Conservation (phyloP, 1,140 invertebrate genomes). For the Mactra quadrangularis region DNA sequence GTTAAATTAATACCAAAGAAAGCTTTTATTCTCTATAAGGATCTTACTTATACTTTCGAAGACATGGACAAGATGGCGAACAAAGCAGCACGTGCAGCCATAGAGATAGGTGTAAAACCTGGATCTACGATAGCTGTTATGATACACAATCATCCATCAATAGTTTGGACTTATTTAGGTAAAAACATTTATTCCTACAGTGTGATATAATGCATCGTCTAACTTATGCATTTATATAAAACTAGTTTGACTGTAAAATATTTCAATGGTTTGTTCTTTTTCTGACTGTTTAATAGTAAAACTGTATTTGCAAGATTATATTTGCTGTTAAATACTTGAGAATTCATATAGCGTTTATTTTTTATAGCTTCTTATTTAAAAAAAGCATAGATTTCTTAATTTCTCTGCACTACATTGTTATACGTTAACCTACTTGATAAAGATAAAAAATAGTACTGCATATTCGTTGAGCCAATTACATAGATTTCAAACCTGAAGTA, state of each 20-base stretch:
- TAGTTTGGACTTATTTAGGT: slow-evolving; percentile 73
- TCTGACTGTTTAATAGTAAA: background rate
- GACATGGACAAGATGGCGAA: slow-evolving; percentile 66
- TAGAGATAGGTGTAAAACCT: slow-evolving; percentile 59
- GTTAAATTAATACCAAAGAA: slow-evolving; percentile 59
- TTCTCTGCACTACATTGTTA: too few relatives aligned
- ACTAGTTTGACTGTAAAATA: background rate
- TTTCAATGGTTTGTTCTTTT: background rate
- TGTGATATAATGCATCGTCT: background rate
- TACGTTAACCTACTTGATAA: too few relatives aligned
- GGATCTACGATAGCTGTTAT: slow-evolving; percentile 68
- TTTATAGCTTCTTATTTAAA: too few relatives aligned
- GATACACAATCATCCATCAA: slow-evolving; percentile 71
- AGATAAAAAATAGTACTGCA: too few relatives aligned
- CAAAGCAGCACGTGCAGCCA: slow-evolving; percentile 55
- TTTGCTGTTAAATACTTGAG: too few relatives aligned
- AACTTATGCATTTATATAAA: too few relatives aligned
- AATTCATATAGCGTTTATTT: too few relatives aligned
- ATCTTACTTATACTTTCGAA: slow-evolving; percentile 62
- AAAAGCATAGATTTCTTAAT: too few relatives aligned
- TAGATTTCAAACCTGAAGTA: too few relatives aligned
- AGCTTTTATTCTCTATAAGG: slow-evolving; percentile 66
- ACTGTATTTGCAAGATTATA: background rate
- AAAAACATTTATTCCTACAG: background rate
- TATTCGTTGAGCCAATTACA: too few relatives aligned